Percentiles rank a stretch among this genome's conserved stretches.
phyloP scores from a whole-genome alignment of 2,113 vertebrate species.

The Sylvia atricapilla region DNA sequence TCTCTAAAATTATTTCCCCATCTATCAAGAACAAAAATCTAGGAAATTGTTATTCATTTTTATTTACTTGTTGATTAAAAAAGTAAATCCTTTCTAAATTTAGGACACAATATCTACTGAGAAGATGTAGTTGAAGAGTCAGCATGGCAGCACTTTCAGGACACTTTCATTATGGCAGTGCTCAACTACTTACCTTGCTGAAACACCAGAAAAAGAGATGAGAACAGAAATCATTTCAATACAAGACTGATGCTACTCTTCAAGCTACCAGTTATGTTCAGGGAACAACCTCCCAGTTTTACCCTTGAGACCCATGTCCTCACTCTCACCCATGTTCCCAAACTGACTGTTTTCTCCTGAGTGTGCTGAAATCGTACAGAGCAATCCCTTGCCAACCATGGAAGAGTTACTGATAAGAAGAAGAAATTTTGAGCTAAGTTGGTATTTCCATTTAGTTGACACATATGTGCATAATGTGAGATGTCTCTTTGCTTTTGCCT shows the following conservation, averaged over 20 bases:
- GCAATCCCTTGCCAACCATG: neutral
- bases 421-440: neutral
- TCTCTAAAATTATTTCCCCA: neutral
- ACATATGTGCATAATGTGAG: neutral
- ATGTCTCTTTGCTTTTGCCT: neutral
- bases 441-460: neutral
- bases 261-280: neutral
- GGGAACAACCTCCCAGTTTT: neutral
- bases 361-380: neutral
- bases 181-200: neutral
- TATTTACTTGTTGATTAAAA: neutral
- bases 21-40: neutral
- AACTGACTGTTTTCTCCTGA: neutral
- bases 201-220: neutral
- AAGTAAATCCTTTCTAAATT: neutral
- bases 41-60: neutral
- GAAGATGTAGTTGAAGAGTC: neutral
- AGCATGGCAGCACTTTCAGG: neutral
- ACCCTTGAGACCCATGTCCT: neutral
- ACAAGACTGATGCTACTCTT: neutral
- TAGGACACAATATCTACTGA: neutral
- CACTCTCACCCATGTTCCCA: neutral
- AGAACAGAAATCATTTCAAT: neutral
- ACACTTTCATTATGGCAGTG: neutral
- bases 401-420: neutral